Conservation (phyloP, 1,140 invertebrate species). For the Bombus pyrosoma region DNA sequence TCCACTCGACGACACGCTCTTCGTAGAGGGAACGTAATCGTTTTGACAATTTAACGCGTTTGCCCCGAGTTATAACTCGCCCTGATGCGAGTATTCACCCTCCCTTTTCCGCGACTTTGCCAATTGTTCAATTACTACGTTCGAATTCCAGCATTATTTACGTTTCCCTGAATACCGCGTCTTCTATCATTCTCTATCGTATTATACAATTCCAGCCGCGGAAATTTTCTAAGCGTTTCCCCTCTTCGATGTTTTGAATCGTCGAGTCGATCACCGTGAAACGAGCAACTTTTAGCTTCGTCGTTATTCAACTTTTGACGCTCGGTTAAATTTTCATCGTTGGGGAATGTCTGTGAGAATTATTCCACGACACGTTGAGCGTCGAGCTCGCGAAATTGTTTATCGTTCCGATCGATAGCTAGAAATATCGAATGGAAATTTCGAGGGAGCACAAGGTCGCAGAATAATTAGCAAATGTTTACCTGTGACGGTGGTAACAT, state of each 20-base stretch:
- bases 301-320: background rate
- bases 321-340: background rate
- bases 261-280: background rate
- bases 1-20: background rate
- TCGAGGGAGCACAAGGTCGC: background rate
- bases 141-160: conserved; percentile 26
- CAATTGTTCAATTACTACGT: conserved; percentile 12
- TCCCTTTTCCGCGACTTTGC: background rate
- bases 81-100: background rate
- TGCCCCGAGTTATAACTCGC: background rate
- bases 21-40: background rate
- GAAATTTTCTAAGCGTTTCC: background rate
- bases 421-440: background rate
- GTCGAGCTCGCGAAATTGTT: no score
- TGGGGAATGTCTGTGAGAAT: background rate
- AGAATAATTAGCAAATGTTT: background rate
- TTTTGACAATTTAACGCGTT: background rate
- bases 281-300: background rate
- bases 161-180: background rate
- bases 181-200: no score
- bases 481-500: conserved; percentile 86
- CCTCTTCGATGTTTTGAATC: background rate
- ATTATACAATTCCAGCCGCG: background rate
- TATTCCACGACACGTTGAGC: no score
- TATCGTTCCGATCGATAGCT: no score